Conservation (phyloP, 2,888 invertebrate species). For the Drosophila meridiana region DNA sequence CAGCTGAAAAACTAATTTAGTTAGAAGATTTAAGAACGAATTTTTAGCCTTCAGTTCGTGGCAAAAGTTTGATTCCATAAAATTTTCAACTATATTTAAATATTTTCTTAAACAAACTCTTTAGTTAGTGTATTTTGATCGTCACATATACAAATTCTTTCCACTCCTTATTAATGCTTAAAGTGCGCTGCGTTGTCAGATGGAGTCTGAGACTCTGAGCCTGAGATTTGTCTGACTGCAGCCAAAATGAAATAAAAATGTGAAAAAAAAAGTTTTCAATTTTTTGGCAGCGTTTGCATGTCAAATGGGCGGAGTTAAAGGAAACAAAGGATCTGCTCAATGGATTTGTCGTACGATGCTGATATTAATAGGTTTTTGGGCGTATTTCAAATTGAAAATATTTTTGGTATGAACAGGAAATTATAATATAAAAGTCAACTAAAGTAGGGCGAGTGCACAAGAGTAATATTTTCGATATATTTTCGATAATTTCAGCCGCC, state of each 20-base stretch:
- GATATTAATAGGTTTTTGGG: neutral
- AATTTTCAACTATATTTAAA: neutral
- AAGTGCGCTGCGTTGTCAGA: slow-evolving; percentile 68
- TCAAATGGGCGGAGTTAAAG: slow-evolving; percentile 41
- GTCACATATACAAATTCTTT: neutral
- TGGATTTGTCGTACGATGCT: neutral
- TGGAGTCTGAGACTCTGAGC: neutral
- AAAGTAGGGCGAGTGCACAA: neutral
- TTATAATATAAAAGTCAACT: neutral
- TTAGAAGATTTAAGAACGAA: neutral
- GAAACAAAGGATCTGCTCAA: neutral
- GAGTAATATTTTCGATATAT: neutral
- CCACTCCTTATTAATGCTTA: slow-evolving; percentile 64
- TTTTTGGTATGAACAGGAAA: neutral
- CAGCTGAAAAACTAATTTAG: neutral
- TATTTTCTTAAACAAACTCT: neutral
- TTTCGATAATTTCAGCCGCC: neutral
- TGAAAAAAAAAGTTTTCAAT: slow-evolving; percentile 44
- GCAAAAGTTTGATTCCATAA: neutral
- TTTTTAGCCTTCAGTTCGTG: too few relatives aligned
- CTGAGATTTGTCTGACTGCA: slow-evolving; percentile 64
- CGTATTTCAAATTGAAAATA: neutral
- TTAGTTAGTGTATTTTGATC: slow-evolving; percentile 24
- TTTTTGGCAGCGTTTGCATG: slow-evolving; percentile 61
- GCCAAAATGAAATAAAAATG: slow-evolving; percentile 29